Conservation (phyloP, 2,888 invertebrate genomes). For the Ernsta delagoae region DNA sequence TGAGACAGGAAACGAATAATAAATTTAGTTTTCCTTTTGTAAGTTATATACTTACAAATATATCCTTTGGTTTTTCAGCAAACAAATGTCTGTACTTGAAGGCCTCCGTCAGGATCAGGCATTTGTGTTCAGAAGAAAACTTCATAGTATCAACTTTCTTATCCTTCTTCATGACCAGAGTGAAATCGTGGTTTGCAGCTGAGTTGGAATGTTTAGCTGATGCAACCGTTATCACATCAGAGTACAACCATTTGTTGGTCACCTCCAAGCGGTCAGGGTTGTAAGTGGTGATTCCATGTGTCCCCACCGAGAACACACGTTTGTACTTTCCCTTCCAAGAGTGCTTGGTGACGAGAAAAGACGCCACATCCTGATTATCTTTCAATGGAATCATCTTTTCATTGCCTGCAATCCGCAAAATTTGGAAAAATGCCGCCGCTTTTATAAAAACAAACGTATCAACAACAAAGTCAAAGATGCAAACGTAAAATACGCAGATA, state of each 20-base stretch:
- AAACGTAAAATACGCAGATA: slow-evolving; percentile 18
- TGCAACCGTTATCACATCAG: slow-evolving; percentile 90
- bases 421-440: slow-evolving; percentile 14
- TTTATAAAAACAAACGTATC: slow-evolving; percentile 3
- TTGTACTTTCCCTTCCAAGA: slow-evolving; percentile 99
- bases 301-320: slow-evolving; percentile 98
- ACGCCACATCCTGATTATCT: slow-evolving; percentile 98
- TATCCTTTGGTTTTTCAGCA: slow-evolving; percentile 91
- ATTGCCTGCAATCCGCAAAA: slow-evolving; percentile 67
- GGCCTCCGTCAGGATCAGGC: slow-evolving; percentile 96
- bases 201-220: slow-evolving; percentile 85
- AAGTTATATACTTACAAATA: slow-evolving; percentile 81
- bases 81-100: slow-evolving; percentile 92
- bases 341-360: slow-evolving; percentile 98
- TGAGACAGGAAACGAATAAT: too few species aligned
- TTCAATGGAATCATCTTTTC: slow-evolving; percentile 92
- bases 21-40: too few species aligned
- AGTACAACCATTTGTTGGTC: slow-evolving; percentile 97
- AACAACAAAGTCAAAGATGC: slow-evolving; percentile 26
- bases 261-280: slow-evolving; percentile 88
- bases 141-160: slow-evolving; percentile 97
- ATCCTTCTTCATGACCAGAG: slow-evolving; percentile 94
- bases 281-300: slow-evolving; percentile 98
- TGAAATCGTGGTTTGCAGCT: slow-evolving; percentile 87
- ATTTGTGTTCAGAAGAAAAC: slow-evolving; percentile 97